Base-by-base conservation (phyloP, 1,140 invertebrate genomes). In the Antheraea mylitta region DNA sequence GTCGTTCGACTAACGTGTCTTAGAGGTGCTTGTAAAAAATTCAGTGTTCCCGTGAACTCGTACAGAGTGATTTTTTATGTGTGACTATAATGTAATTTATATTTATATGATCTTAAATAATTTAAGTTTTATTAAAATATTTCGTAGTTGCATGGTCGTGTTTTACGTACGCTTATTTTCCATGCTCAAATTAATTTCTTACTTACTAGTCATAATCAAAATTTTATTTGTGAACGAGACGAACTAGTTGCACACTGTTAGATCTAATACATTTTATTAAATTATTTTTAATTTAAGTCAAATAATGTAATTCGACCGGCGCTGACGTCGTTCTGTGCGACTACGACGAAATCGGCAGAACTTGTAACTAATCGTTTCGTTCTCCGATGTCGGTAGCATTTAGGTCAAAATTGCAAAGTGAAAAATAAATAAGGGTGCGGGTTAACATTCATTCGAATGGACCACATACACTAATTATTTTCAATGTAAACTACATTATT, bases 1-100 rank as follows among this genome's bases (percentile, higher is more conserved):
- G 95, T 77, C 93, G 95, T 71, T 94, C 94, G 84, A 77, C 77
- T 96, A 94, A 79, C 78, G 77, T 45, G 69, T 72, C 61, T 42
- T 86, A 70, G 77, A 78, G 13, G 42, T 68, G 66, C 66, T 13
- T 16, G 37, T 65, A 38, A 22, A 60, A 8, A 11, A n/a, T 16
- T 8, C 59, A 16, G 30, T 67, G 37, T 42, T 64, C 60, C 37
- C 8, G 16, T 30, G 42, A 70, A 66, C 48, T 68, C 66, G 58
- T 45, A 8, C 58, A 69, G 69, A 67, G 59, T 58, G 65, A 62
- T 77, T 73, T 82, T 80, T 77, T 74, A 77, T 73, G 80, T 88
- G 85, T 89, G 86, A 85, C 80, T 77, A 87, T 81, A 84, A 68
- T 87, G 81, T 89, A 89, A 91, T 85, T 88, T 85, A 86, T 89